These are phyloP conservation scores for Probosciger aterrimus DNA, from an alignment of 2,113 vertebrate species.

Conservation along the genomic window DNA sequence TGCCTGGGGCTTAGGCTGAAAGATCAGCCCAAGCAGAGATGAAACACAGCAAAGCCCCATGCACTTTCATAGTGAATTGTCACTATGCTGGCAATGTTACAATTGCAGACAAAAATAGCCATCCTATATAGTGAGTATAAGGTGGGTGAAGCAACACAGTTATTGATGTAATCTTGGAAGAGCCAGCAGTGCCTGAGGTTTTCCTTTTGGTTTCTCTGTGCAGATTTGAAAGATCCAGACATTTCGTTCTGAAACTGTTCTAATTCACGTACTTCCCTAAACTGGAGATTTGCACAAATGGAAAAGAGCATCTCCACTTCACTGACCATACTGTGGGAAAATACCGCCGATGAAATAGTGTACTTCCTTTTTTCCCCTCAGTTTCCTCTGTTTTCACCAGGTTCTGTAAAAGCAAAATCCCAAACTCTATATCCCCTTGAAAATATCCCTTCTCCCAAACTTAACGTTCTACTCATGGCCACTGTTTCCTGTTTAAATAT, in stretches of 20 bases:
- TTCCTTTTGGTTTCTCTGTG: constrained; percentile 8
- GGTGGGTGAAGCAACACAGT: background rate
- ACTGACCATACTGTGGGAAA: background rate
- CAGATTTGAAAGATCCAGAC: background rate
- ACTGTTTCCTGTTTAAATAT: background rate
- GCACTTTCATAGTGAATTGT: background rate
- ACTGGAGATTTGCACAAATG: background rate
- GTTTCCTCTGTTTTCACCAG: background rate
- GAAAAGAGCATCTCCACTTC: accelerated
- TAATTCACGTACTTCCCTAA: background rate
- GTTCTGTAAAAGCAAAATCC: background rate
- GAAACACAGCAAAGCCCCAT: background rate
- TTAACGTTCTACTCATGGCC: background rate
- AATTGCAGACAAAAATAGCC: background rate
- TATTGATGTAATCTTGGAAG: background rate
- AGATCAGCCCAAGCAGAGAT: background rate
- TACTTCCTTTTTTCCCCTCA: background rate
- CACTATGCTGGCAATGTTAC: background rate
- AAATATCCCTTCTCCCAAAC: background rate
- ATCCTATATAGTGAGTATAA: background rate
- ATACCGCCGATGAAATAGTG: background rate
- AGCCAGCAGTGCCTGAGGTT: background rate
- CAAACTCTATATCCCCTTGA: background rate
- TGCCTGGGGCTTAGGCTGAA: background rate
- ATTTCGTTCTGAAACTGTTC: background rate